Evolutionary conservation across 1,140 invertebrate genomes (phyloP).

Genomic region (Drosophila pectinifera): DNA sequence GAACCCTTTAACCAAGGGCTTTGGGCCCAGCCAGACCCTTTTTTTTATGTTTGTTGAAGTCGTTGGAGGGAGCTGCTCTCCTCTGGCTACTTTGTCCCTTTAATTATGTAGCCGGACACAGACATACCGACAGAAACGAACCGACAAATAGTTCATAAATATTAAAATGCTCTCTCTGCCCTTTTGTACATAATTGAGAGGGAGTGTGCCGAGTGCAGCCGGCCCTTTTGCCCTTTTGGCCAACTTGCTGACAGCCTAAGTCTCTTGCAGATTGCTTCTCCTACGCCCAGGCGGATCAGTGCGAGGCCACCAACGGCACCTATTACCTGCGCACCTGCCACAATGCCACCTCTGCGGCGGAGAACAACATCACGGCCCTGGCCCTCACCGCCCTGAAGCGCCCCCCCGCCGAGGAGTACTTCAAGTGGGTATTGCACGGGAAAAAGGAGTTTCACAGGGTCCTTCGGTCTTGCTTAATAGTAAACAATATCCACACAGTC

Average conservation of each 20-base stretch:
- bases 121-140: constrained; percentile 8
- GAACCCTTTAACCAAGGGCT: constrained; percentile 23
- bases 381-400: constrained; percentile 87
- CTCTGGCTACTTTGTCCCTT: constrained; percentile 79
- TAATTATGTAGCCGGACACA: constrained; percentile 72
- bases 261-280: constrained; percentile 88
- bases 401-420: constrained; percentile 93
- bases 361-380: constrained; percentile 85
- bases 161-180: constrained; percentile 57
- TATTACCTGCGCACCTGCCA: constrained; percentile 88
- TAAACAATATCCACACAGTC: no score
- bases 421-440: constrained; percentile 88
- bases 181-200: constrained; percentile 71
- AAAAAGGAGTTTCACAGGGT: neutral
- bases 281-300: constrained; percentile 88
- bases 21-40: constrained; percentile 28
- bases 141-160: constrained; percentile 76
- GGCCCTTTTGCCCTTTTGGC: constrained; percentile 10
- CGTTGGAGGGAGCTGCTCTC: constrained; percentile 40
- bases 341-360: constrained; percentile 86
- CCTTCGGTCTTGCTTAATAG: neutral
- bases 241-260: constrained; percentile 49
- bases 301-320: constrained; percentile 87
- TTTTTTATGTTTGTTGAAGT: constrained; percentile 41
- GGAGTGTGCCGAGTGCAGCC: constrained; percentile 1